A percentile compares a stretch with the other conserved stretches of the same genome.
Conservation (phyloP, 2,797 vertebrate species). For the Molossus molossus region DNA sequence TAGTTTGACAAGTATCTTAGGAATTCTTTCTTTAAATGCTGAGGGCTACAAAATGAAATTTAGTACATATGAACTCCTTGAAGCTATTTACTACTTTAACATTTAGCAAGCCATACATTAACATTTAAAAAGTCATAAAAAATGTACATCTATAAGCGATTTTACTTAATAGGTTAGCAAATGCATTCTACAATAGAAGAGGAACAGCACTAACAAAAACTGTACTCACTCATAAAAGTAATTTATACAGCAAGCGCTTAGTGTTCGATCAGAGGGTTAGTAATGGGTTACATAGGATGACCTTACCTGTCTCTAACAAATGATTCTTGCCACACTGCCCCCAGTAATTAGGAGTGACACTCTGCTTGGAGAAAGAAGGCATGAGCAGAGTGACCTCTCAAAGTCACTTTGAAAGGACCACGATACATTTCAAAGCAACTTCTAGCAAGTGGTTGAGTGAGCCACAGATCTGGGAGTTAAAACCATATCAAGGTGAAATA, state of each 20-base stretch:
- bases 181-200: conserved; percentile 72
- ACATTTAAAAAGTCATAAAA: conserved; percentile 91
- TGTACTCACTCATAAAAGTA: conserved; percentile 84
- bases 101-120: conserved; percentile 91
- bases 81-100: conserved; percentile 91
- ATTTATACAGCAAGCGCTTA: conserved; percentile 74
- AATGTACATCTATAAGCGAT: conserved; percentile 91
- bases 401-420: conserved; percentile 2
- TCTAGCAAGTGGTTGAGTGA: conserved; percentile 16
- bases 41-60: conserved; percentile 88
- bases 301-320: conserved; percentile 73
- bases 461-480: neutral
- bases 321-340: conserved; percentile 34
- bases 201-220: conserved; percentile 84
- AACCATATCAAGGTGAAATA: conserved; percentile 59
- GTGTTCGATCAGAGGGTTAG: conserved; percentile 58
- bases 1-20: conserved; percentile 80
- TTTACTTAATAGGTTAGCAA: conserved; percentile 90
- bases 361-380: neutral
- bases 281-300: conserved; percentile 36
- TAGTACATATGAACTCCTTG: conserved; percentile 86
- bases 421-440: conserved; percentile 65
- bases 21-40: conserved; percentile 87
- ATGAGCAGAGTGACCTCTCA: conserved; percentile 39
- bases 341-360: conserved; percentile 48